Conservation (phyloP, 2,797 vertebrate species). For the Gastrophryne carolinensis region DNA sequence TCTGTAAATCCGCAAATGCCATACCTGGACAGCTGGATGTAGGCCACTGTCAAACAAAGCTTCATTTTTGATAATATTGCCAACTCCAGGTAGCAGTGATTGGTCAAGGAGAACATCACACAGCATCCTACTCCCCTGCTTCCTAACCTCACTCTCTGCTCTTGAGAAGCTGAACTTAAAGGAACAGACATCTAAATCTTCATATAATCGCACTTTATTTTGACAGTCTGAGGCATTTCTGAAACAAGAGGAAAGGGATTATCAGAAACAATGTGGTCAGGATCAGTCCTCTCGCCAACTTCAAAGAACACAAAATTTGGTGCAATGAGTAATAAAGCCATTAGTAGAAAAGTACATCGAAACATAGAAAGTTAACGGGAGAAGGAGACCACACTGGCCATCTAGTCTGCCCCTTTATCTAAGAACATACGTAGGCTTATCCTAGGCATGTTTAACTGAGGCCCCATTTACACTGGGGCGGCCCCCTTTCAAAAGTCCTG, state of each 20-base stretch:
- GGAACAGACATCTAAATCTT: constrained; percentile 86
- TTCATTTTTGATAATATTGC: constrained; percentile 98
- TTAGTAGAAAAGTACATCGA: too few species aligned
- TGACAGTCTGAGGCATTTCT: constrained; percentile 80
- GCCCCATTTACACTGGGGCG: too few species aligned
- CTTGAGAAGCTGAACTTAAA: constrained; percentile 78
- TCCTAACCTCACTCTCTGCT: constrained; percentile 75
- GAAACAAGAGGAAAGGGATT: constrained; percentile 43
- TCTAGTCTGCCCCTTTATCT: too few species aligned
- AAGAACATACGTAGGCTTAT: too few species aligned
- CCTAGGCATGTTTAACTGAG: too few species aligned
- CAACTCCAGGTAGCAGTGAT: constrained; percentile 87
- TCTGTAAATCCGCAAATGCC: neutral
- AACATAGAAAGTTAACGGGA: too few species aligned
- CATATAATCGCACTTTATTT: constrained; percentile 75
- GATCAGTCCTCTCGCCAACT: too few species aligned
- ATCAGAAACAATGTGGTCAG: neutral
- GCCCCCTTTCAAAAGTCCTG: too few species aligned
- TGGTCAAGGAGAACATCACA: constrained; percentile 93
- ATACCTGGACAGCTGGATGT: constrained; percentile 84
- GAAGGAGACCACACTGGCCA: too few species aligned
- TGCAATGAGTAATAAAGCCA: too few species aligned
- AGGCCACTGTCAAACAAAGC: constrained; percentile 88
- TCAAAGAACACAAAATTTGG: too few species aligned
- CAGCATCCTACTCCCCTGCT: constrained; percentile 77